Conservation (phyloP, 1,140 invertebrate genomes). For the Neodiprion virginianus region DNA sequence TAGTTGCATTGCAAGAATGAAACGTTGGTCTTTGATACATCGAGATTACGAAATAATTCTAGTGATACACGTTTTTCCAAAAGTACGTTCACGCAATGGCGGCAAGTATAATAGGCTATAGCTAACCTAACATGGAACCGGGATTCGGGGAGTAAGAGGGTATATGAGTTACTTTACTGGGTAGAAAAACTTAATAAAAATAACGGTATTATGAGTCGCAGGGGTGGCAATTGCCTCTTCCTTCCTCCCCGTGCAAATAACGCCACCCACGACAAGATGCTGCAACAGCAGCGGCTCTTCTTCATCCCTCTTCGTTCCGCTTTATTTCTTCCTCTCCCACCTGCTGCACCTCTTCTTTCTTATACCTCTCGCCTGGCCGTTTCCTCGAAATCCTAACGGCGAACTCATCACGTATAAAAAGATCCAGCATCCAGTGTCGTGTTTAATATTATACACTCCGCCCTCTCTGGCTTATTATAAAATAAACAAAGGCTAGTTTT, state of each 20-base stretch:
- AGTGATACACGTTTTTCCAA: no score
- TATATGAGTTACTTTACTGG: constrained; percentile 22
- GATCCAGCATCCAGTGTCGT: no score
- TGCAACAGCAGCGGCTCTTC: background rate
- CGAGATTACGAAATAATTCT: no score
- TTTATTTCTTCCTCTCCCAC: background rate
- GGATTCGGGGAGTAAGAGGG: background rate
- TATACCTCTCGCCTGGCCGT: background rate
- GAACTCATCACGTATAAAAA: background rate
- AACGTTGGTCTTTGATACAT: no score
- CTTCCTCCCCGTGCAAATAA: constrained; percentile 24
- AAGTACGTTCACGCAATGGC: no score
- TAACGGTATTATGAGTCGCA: constrained; percentile 32
- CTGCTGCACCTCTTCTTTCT: background rate
- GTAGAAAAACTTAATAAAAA: constrained; percentile 42
- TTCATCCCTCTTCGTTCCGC: background rate
- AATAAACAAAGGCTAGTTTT: no score
- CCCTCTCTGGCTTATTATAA: no score
- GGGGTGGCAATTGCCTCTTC: constrained; percentile 34
- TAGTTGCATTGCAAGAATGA: no score
- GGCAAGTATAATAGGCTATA: no score
- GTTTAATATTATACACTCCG: no score
- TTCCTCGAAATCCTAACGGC: constrained; percentile 2
- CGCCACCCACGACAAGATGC: constrained; percentile 23
- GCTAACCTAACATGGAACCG: no score